phyloP scores from a whole-genome alignment of 2,113 vertebrate species.

The Montifringilla adamsi region DNA sequence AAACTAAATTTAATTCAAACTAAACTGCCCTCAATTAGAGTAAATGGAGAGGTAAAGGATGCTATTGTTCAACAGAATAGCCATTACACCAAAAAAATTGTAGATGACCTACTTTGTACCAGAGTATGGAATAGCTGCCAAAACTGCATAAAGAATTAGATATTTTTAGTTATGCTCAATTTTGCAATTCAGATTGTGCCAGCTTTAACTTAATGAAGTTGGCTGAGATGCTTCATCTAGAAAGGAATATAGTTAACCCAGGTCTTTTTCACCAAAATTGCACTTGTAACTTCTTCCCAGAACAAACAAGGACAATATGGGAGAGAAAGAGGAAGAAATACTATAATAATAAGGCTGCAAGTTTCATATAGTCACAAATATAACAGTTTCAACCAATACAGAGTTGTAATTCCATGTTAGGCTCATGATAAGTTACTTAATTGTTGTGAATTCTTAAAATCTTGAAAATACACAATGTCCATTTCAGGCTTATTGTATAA shows the following conservation, averaged over 20 bases:
- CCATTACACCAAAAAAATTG: constrained; percentile 21
- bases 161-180: constrained; percentile 9
- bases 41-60: constrained; percentile 57
- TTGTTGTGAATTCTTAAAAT: not conserved
- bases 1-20: constrained; percentile 50
- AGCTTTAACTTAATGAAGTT: constrained; percentile 34
- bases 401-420: not conserved
- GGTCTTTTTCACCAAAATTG: not conserved
- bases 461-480: not conserved
- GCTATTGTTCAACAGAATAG: constrained; percentile 31
- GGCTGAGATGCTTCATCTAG: not conserved
- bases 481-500: not conserved
- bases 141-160: constrained; percentile 15
- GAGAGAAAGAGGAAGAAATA: not conserved
- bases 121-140: constrained; percentile 25
- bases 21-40: constrained; percentile 59
- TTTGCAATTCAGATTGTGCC: constrained; percentile 16
- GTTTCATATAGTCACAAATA: not conserved
- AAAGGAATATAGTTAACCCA: not conserved
- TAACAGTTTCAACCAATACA: not conserved
- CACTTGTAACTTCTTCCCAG: not conserved
- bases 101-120: constrained; percentile 11
- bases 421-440: not conserved
- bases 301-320: not conserved
- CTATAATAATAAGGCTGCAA: not conserved